Percentiles rank a stretch among this genome's conserved stretches.
phyloP scores from a whole-genome alignment of 2,113 vertebrate species.

The Lamprotornis superbus region DNA sequence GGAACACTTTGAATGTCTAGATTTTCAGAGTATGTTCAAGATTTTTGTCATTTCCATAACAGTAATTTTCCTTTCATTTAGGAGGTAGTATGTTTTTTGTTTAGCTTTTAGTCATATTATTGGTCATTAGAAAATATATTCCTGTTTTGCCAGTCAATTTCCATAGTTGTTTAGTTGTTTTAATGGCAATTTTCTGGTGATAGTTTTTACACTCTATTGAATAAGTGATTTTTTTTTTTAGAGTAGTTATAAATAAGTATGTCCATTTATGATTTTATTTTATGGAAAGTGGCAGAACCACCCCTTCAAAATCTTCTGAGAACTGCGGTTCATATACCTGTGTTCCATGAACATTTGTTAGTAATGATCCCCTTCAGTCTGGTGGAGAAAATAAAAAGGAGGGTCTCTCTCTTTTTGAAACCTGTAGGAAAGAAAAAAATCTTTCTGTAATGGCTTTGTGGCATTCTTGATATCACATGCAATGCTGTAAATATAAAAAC shows the following conservation, averaged over 20 bases:
- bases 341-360: background rate
- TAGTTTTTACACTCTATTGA: background rate
- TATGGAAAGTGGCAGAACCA: background rate
- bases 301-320: background rate
- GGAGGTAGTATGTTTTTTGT: background rate
- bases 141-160: background rate
- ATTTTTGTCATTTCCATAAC: background rate
- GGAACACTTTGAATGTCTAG: background rate
- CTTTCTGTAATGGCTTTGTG: background rate
- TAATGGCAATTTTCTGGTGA: background rate
- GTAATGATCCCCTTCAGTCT: background rate
- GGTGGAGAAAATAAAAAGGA: background rate
- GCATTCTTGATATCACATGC: background rate
- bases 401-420: background rate
- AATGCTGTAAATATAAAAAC: background rate
- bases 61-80: background rate
- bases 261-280: background rate
- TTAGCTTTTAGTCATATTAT: background rate
- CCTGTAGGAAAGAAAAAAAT: background rate
- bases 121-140: background rate
- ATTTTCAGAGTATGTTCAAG: background rate
- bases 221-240: background rate
- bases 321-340: background rate
- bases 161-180: background rate
- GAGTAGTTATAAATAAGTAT: background rate